Percentiles rank a stretch among this genome's conserved stretches.
phyloP scores from a whole-genome alignment of 2,797 vertebrate species.

The Pseudotriccus pelzelni region DNA sequence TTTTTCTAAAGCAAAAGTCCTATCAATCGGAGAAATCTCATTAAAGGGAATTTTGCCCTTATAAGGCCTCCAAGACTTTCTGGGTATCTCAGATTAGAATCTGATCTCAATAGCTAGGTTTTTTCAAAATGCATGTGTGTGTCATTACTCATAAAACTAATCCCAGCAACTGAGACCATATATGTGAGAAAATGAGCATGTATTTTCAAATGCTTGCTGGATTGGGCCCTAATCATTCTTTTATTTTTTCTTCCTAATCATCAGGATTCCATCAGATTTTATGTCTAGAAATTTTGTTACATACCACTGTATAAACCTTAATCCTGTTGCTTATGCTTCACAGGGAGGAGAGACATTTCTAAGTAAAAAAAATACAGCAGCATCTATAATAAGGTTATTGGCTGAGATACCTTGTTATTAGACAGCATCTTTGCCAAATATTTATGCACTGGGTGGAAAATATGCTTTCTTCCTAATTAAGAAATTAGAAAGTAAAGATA shows the following conservation, averaged over 20 bases:
- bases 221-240: neutral
- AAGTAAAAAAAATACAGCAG: neutral
- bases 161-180: neutral
- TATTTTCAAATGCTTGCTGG: neutral
- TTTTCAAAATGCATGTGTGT: conserved; percentile 34
- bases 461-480: conserved; percentile 72
- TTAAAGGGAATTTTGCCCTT: conserved; percentile 17
- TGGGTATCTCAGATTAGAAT: conserved; percentile 20
- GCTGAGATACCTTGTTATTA: neutral
- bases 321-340: neutral
- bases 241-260: neutral
- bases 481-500: conserved; percentile 74
- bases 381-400: conserved; percentile 3
- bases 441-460: conserved; percentile 9
- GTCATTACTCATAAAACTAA: conserved; percentile 13
- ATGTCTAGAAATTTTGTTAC: neutral
- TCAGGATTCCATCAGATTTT: neutral
- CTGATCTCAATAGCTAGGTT: conserved; percentile 19
- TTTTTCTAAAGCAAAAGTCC: neutral
- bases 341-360: neutral
- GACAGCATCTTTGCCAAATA: conserved; percentile 26
- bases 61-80: conserved; percentile 11
- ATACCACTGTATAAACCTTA: neutral
- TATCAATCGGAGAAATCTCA: neutral
- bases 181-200: neutral